phyloP scores from a whole-genome alignment of 37 sponge, comb jelly and placozoan genomes.

The Halisarca cf. caerulea region DNA sequence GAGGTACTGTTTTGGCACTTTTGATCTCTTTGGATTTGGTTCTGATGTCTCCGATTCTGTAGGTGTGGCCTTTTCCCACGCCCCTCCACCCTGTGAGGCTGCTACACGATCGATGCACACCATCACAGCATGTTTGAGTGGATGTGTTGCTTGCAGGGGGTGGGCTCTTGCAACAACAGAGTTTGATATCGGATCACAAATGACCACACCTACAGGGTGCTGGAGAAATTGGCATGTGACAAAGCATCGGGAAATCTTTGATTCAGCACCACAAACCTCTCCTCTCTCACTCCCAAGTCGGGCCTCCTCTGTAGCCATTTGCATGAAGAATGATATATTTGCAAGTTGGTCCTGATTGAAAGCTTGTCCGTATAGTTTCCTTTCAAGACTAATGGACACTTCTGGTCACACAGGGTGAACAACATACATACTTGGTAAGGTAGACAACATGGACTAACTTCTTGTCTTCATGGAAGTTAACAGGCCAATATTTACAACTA shows the following conservation, averaged over 20 bases:
- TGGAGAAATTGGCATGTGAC: no score
- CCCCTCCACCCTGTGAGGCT: constrained; percentile 73
- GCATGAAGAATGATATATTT: constrained; percentile 68
- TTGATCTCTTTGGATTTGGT: constrained; percentile 47
- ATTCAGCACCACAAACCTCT: background rate
- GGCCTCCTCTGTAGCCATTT: constrained; percentile 22
- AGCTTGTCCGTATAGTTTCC: constrained; percentile 31
- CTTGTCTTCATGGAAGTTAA: constrained; percentile 82
- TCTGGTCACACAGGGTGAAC: background rate
- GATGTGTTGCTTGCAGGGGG: constrained; percentile 34
- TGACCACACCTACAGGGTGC: constrained; percentile 66
- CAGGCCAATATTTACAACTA: constrained; percentile 68
- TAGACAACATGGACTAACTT: constrained; percentile 21
- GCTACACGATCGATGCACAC: constrained; percentile 84
- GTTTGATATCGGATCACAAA: constrained; percentile 64
- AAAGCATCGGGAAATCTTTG: no score
- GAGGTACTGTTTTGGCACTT: constrained; percentile 59
- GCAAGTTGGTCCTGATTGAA: constrained; percentile 53
- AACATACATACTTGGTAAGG: background rate
- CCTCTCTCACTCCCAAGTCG: background rate
- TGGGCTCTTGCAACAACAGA: constrained; percentile 57
- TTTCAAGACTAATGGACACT: constrained; percentile 59
- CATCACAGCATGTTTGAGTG: constrained; percentile 89
- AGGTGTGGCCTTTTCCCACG: constrained; percentile 24
- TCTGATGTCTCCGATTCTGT: background rate